phyloP scores from a whole-genome alignment of 2,888 invertebrate genomes.

The Thumatha senex region DNA sequence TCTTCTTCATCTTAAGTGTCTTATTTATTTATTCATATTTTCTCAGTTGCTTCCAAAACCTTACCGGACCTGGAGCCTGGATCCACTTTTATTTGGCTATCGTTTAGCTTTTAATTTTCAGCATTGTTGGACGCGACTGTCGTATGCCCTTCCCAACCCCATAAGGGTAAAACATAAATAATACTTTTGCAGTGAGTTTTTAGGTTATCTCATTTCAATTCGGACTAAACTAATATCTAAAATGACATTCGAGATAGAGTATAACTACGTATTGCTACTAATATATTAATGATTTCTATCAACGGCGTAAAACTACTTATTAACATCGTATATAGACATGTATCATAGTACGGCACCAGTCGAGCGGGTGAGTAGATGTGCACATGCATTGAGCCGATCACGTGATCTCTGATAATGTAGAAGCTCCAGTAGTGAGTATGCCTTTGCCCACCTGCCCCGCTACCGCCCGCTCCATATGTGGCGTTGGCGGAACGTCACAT shows the following conservation, averaged over 20 bases:
- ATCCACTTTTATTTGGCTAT: no score
- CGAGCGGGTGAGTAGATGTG: slow-evolving; percentile 39
- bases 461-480: slow-evolving; percentile 46
- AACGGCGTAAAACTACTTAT: slow-evolving; percentile 1
- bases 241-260: not conserved
- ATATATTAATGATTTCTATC: not conserved
- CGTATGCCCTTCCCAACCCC: no score
- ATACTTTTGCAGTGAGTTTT: no score
- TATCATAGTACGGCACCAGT: slow-evolving; percentile 30
- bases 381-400: slow-evolving; percentile 50
- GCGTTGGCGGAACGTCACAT: slow-evolving; percentile 43
- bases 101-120: no score
- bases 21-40: no score
- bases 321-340: slow-evolving; percentile 21
- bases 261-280: not conserved
- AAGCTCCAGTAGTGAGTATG: slow-evolving; percentile 47
- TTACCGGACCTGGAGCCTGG: no score
- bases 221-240: not conserved
- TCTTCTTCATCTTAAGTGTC: no score
- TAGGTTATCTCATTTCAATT: no score
- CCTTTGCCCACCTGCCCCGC: slow-evolving; percentile 62
- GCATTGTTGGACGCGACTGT: no score
- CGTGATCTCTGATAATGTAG: slow-evolving; percentile 60
- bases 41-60: no score
- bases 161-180: no score